Base-by-base conservation (phyloP, 2,888 invertebrate genomes). In the Pterobdella sp. region DNA sequence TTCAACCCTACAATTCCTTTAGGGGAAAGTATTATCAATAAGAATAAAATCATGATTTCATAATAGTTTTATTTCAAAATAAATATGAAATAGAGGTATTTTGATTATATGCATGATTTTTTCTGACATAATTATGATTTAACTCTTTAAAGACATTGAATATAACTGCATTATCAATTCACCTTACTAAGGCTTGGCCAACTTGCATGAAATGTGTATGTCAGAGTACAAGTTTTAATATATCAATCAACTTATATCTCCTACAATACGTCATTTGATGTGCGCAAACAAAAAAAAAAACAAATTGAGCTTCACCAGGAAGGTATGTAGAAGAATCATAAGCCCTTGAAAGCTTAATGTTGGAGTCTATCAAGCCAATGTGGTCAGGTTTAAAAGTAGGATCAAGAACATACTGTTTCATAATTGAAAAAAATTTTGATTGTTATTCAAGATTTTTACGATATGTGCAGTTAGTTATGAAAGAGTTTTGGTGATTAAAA, bases 271-370 rank as follows among this genome's bases (percentile, higher is more conserved):
- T 60, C 31, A 18, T 10, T 60, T 3, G 26, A 14, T 60, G 29
- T 60, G 7, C 3, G 3, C 34, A 32, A 72, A 72, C 22, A 31
- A 60, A 68, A 4, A 2, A 69, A 52, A 14, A 66, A 35, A 32
- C 29, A 7, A 60, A 34, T 26, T 14, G n/a, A 26, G n/a, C 14
- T 1, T 64, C 72, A 74, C 95, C 98, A 1, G 97, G 97, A 81
- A 93, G 89, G 84, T 99, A 99, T 82, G 94, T 88, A 0, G 93
- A 92, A 14, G 95, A 95, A 85, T 98, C 96, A 77, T 94, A 94
- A 0, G 98, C 96, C 80, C 97, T 87, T 0, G 92, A 94, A 84
- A 92, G 87, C 83, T 94, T 95, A 7, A 90, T 89, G 80, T 88
- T 89, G 18, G 84, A 84, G 81, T 97, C 95, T 78, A 98, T 82